Conservation (phyloP, 1,140 invertebrate species). For the Cotesia typhae region DNA sequence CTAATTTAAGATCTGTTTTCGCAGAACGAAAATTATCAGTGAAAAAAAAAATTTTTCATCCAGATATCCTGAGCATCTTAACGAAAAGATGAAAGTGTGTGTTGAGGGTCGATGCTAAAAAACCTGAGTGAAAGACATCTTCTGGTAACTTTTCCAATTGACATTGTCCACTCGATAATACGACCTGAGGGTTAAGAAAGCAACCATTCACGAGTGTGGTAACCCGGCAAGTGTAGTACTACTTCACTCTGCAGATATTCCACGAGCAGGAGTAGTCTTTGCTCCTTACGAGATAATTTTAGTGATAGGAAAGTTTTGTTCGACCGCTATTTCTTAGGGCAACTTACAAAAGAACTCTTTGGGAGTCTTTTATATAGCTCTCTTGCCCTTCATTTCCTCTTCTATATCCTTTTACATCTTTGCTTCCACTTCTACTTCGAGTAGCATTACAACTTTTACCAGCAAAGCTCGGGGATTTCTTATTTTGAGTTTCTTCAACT, state of each 20-base stretch:
- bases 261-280: neutral
- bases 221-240: too few species aligned
- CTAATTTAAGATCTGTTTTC: too few species aligned
- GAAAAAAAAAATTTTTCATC: too few species aligned
- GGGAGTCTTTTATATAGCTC: neutral
- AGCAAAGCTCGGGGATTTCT: neutral
- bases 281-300: constrained; percentile 3
- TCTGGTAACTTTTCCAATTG: constrained; percentile 31
- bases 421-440: neutral
- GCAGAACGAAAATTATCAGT: too few species aligned
- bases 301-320: constrained; percentile 14
- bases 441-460: too few species aligned
- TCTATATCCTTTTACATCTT: neutral
- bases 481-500: neutral
- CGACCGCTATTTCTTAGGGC: neutral
- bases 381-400: constrained; percentile 13
- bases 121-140: neutral
- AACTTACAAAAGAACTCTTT: constrained; percentile 5
- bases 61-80: too few species aligned
- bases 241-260: neutral
- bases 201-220: neutral
- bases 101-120: neutral
- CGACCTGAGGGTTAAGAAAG: constrained; percentile 15
- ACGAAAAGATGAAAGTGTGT: too few species aligned
- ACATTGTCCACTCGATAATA: constrained; percentile 6